Evolutionary conservation across 2,797 vertebrate genomes (phyloP), one percentile per base, ranked within the genome.

Genomic region (Lepilemur ruficaudatus): DNA sequence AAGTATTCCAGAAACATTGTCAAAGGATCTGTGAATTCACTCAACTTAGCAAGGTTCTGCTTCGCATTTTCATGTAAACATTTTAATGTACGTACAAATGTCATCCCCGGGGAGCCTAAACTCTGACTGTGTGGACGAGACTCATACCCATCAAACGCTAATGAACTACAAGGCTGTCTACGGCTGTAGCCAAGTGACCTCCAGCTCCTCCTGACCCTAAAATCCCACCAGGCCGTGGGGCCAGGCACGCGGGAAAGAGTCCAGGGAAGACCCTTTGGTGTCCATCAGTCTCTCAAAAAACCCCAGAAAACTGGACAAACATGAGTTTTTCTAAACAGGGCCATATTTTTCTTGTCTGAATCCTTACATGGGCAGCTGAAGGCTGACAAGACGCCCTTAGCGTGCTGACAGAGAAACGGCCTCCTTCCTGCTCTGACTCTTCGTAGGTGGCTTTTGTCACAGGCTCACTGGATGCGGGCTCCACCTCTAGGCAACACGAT

Each of bases 391-490:
- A 8, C 5, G 7, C 30, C 12, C 28, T 11, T 30, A 8, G 30
- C 0, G 30, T 35, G 50, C 35, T 2, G 4, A 38, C 18, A 46
- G 91, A 15, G 48, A 6, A 0, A 1, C 7, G 14, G 7, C 6
- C 32, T 1, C 30, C 63, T 32, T 89, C 38, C 10, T 28, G 13
- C 46, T 50, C 57, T 15, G 11, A 50, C 15, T 25, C 28, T 67
- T 43, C 25, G 6, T 5, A 35, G 2, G 55, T 2, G 81, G n/a
- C n/a, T 55, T 23, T 43, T 5, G 7, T 22, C 59, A 14, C 50
- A 4, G 1, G 3, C 18, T 85, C 61, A 57, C 12, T 4, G 2
- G 46, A 12, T 2, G 12, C 0, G 23, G 1, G 15, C 32, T 35
- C 20, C 50, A 18, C 15, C 17, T 35, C 61, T 23, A 52, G 35